These are phyloP conservation scores for Drosophila biarmipes DNA, from an alignment of 1,140 invertebrate species.

Conservation along the genomic window DNA sequence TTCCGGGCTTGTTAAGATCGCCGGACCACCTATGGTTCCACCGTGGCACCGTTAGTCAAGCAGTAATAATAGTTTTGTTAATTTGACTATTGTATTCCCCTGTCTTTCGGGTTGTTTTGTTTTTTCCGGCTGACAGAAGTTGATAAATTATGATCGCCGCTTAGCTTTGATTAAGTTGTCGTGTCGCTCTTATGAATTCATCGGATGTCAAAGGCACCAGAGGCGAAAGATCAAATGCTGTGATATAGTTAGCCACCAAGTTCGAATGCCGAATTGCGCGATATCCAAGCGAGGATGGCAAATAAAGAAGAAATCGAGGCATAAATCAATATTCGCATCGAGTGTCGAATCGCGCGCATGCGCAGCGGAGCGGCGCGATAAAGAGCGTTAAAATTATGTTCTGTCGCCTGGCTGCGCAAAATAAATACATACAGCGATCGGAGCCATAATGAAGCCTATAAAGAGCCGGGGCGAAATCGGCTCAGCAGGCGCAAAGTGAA, in stretches of 20 bases:
- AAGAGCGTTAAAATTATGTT: conserved; percentile 81
- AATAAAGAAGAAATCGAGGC: conserved; percentile 21
- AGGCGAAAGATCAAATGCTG: conserved; percentile 39
- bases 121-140: conserved; percentile 66
- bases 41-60: conserved; percentile 65
- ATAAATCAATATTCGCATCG: conserved; percentile 74
- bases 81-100: conserved; percentile 66
- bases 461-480: conserved; percentile 66
- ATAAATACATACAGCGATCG: conserved; percentile 75
- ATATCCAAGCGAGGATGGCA: conserved; percentile 11
- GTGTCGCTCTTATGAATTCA: conserved; percentile 44
- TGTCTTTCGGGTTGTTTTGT: conserved; percentile 22
- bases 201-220: conserved; percentile 24
- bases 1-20: conserved; percentile 21
- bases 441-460: conserved; percentile 71
- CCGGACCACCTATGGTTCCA: conserved; percentile 40
- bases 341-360: conserved; percentile 55
- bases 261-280: conserved; percentile 7
- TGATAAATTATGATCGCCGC: conserved; percentile 70
- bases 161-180: conserved; percentile 73
- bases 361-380: conserved; percentile 70
- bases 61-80: conserved; percentile 74
- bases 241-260: conserved; percentile 35
- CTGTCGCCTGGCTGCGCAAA: conserved; percentile 71
- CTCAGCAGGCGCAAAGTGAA: conserved; percentile 65